These are phyloP conservation scores for Pongo pygmaeus DNA, from an alignment of 2,113 vertebrate species.

Conservation along the genomic window DNA sequence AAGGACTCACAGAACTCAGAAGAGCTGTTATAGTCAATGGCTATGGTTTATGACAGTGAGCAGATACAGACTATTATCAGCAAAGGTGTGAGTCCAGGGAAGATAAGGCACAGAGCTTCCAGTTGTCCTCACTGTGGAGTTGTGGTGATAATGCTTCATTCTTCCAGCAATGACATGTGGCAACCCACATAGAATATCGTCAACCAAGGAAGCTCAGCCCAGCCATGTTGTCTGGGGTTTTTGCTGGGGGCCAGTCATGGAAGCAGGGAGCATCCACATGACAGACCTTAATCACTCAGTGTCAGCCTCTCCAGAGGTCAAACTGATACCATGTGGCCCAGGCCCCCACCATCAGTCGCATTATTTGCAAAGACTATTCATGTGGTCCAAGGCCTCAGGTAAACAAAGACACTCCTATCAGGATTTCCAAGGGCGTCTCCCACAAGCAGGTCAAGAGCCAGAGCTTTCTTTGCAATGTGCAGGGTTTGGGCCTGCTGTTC, in stretches of 20 bases:
- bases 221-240: not conserved
- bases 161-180: not conserved
- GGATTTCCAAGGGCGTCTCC: not conserved
- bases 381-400: not conserved
- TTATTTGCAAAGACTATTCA: too few species aligned
- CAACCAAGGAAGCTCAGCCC: not conserved
- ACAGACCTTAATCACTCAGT: not conserved
- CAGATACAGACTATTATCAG: not conserved
- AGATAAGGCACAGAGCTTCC: too few species aligned
- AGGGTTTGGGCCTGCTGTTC: not conserved
- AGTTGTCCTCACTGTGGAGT: too few species aligned
- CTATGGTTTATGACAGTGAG: too few species aligned
- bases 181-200: not conserved
- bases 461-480: too few species aligned
- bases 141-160: not conserved
- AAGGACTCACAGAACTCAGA: not conserved
- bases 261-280: not conserved
- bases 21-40: not conserved
- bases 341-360: too few species aligned
- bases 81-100: not conserved
- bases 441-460: not conserved
- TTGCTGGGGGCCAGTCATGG: not conserved
- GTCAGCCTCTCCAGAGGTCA: not conserved
- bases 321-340: accelerated
- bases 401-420: not conserved